A percentile compares a stretch with the other conserved stretches of the same genome.
These are phyloP conservation scores for Melinaea marsaeus DNA, from an alignment of 2,888 invertebrate genomes.

Conservation along the genomic window DNA sequence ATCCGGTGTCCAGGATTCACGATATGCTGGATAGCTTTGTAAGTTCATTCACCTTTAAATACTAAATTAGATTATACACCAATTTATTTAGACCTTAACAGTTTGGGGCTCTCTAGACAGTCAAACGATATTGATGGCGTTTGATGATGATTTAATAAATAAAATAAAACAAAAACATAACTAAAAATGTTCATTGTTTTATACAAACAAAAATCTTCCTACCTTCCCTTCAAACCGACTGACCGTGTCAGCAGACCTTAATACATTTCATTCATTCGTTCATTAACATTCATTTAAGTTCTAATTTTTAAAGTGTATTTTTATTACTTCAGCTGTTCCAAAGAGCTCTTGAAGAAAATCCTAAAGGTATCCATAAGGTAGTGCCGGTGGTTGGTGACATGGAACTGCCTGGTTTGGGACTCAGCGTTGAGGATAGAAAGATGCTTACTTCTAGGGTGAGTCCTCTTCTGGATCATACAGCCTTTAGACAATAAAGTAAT, in stretches of 20 bases:
- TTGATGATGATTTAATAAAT: no score
- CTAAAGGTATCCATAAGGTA: constrained; percentile 79
- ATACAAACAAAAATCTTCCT: no score
- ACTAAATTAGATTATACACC: neutral
- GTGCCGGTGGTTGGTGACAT: constrained; percentile 78
- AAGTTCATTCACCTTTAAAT: constrained; percentile 43
- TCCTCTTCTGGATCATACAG: neutral
- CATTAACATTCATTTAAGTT: neutral
- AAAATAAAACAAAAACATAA: no score
- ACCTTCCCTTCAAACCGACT: no score
- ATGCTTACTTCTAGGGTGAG: constrained; percentile 60
- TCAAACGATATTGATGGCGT: no score
- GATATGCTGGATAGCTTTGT: constrained; percentile 78
- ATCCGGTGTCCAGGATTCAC: constrained; percentile 71
- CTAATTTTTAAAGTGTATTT: neutral
- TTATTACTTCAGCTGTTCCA: constrained; percentile 69
- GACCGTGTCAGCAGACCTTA: no score
- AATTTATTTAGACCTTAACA: neutral
- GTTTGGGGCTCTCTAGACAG: no score
- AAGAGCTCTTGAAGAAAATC: constrained; percentile 72
- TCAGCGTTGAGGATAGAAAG: constrained; percentile 75
- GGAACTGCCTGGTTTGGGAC: constrained; percentile 77
- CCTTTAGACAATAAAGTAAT: no score
- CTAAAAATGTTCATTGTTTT: no score
- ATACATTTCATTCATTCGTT: no score